Percentiles rank a stretch among this genome's conserved stretches.
phyloP scores from a whole-genome alignment of 2,113 vertebrate species.

The Todiramphus chloris region DNA sequence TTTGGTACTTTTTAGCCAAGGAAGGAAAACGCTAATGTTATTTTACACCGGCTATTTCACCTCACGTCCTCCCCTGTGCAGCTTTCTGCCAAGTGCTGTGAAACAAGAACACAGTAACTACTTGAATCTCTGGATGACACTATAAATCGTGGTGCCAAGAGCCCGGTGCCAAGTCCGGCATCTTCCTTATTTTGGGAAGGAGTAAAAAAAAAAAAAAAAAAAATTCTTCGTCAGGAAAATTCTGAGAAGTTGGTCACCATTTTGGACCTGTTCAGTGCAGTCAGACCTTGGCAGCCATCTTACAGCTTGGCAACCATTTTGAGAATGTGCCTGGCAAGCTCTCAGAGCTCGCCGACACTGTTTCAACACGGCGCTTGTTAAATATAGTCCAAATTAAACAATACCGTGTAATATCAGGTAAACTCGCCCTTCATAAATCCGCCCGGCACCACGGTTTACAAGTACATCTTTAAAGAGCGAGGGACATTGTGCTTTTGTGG shows the following conservation, averaged over 20 bases:
- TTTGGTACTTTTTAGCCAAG: constrained; percentile 53
- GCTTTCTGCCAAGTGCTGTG: constrained; percentile 80
- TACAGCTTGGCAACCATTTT: constrained; percentile 99
- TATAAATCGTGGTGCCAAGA: constrained; percentile 84
- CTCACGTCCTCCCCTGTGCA: constrained; percentile 69
- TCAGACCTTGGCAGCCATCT: constrained; percentile 95
- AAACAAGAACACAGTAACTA: constrained; percentile 83
- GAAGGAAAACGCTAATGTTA: constrained; percentile 58
- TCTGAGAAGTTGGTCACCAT: constrained; percentile 74
- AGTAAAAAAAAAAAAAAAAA: background rate
- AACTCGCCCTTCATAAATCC: constrained; percentile 53
- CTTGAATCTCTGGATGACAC: constrained; percentile 91
- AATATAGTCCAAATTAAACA: constrained; percentile 76
- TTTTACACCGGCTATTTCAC: constrained; percentile 65
- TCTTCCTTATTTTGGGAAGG: constrained; percentile 75
- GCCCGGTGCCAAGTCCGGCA: constrained; percentile 85
- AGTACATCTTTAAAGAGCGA: constrained; percentile 37
- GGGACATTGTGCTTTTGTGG: background rate
- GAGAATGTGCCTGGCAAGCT: constrained; percentile 85
- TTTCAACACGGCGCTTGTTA: constrained; percentile 81
- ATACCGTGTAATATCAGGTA: constrained; percentile 71
- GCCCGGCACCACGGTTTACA: background rate
- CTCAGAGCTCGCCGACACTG: constrained; percentile 81
- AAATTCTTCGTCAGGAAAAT: constrained; percentile 36
- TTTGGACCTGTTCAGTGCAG: constrained; percentile 75